Base-by-base conservation (phyloP, 2,113 vertebrate genomes). In the Menidia beryllina region DNA sequence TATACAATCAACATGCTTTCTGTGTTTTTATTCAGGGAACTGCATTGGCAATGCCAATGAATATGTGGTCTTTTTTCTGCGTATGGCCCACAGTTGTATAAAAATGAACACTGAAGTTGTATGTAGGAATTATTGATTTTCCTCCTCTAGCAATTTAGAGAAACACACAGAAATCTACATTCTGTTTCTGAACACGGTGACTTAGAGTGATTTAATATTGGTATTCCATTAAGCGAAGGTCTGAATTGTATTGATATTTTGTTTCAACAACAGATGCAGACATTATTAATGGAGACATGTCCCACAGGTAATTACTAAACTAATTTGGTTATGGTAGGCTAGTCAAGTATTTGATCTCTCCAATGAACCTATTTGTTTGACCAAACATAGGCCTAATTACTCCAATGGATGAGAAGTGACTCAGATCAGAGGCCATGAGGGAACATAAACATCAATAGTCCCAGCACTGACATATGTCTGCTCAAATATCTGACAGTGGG, bases 231-330 rank as follows among this genome's bases (percentile, higher is more conserved):
- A 50, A 75, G 50, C 78, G 72, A 61, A 81, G 69, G 61, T 67
- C 66, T 82, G 71, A 47, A 41, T 79, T 36, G 34, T 77, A 90
- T 88, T 83, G 85, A 83, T 78, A 80, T 89, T 81, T 88, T 87
- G 82, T 88, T 85, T 57, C 77, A 65, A 72, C 70, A 72, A 59
- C 74, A 82, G 79, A 72, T 78, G 58, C 58, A 86, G 79, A 61
- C 69, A 81, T 90, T 77, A 82, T 76, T 82, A 87, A 89, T 89
- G 82, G 83, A 86, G 87, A 86, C 79, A 77, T 85, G 86, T 86
- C 80, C 72, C 45, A 45, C 50, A 79, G 72, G 79, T 91, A 88
- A 90, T 91, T 86, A 86, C 76, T 74, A 81, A 75, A 79, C 83
- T 91, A 89, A 90, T 92, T 90, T 84, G 75, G 72, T 78, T 88